Base-by-base conservation (phyloP, 2,888 invertebrate species). In the Operophtera brumata region DNA sequence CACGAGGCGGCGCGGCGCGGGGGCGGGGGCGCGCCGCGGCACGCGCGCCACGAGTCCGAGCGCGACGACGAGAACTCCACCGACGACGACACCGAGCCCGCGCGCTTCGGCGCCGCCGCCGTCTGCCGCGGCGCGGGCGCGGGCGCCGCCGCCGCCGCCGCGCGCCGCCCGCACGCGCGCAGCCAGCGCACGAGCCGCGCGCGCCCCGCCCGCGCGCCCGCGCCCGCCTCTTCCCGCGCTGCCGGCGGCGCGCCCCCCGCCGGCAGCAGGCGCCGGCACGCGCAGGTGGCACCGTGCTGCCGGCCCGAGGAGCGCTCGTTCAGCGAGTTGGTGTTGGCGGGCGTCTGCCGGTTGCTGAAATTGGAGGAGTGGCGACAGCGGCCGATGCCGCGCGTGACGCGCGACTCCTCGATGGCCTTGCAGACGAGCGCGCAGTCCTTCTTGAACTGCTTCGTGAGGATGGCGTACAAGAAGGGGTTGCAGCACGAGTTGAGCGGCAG, bases 381-480 rank as follows among this genome's bases (percentile, higher is more conserved):
- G 10, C 96, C 96, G 70, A 96, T 96, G 51, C 96, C 96, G 56
- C 96, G 91, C 3, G 96, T 96, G 9, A 97, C 97, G 44, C 97
- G 91, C 34, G 96, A 96, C 84, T 97, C 98, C 82, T 99, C 98
- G 69, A 99, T 97, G 13, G 98, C 96, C 81, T 98, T 97, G 87
- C 98, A 98, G 54, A 98, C 95, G 79, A 97, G 93, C 2, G 98
- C 96, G 87, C 98, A 98, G 87, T 99, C 98, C 85, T 97, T 97
- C 85, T 98, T 98, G 84, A 98, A 98, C 82, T 98, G 98, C 80
- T 99, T 98, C 6, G 99, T 99, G 73, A 99, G 93, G 67, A 99
- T 98, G 46, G 99, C 99, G 82, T 99, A 99, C 26, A 99, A 92
- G 82, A 99, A 99, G 0, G 99, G 99, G 87, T 99, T 99, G 86